Conservation (phyloP, 2,113 vertebrate species). For the Ornithorhynchus anatinus region DNA sequence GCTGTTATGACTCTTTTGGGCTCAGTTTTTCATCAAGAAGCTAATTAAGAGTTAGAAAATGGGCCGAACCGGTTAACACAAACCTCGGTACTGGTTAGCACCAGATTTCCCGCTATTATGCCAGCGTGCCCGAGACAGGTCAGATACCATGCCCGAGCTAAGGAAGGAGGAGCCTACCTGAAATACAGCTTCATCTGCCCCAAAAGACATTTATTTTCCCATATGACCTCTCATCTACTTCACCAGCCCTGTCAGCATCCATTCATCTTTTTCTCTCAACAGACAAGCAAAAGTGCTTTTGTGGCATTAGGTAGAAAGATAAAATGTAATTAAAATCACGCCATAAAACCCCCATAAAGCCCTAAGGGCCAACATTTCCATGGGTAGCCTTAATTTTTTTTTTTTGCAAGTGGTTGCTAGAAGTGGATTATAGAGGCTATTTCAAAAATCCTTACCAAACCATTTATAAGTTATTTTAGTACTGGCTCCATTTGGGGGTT, state of each 20-base stretch:
- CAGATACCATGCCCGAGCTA: neutral
- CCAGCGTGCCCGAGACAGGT: no score
- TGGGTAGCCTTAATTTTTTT: neutral
- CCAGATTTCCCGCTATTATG: no score
- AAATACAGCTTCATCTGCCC: neutral
- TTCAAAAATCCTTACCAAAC: constrained; percentile 10
- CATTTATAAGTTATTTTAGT: no score
- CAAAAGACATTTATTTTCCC: neutral
- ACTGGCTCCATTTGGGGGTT: no score
- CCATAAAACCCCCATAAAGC: neutral
- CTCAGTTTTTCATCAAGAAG: constrained; percentile 62
- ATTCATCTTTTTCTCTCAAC: neutral
- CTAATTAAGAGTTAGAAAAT: constrained; percentile 63
- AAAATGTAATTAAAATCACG: neutral
- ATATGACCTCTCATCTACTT: neutral
- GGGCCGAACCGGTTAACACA: neutral
- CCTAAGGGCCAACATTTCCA: neutral
- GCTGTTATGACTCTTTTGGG: constrained; percentile 53
- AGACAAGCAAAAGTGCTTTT: neutral
- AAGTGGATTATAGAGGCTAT: neutral
- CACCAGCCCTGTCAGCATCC: neutral
- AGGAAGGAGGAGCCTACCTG: neutral
- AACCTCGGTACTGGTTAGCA: neutral
- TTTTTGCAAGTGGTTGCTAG: neutral
- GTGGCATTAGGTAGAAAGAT: neutral